Percentiles rank a stretch among this genome's conserved stretches.
phyloP scores from a whole-genome alignment of 2,888 invertebrate species.

The Prosapia bicincta region DNA sequence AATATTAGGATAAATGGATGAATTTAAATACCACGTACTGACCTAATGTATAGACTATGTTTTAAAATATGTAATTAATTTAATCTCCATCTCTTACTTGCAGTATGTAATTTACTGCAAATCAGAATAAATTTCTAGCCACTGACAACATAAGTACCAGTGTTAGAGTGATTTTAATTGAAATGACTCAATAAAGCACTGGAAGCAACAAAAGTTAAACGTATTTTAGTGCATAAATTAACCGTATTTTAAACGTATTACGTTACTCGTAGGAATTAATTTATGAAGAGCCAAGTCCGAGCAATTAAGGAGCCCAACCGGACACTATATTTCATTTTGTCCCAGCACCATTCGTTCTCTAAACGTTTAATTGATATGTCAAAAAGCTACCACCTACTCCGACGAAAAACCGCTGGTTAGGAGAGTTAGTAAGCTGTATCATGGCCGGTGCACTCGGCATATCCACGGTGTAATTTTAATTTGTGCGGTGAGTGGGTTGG shows the following conservation, averaged over 20 bases:
- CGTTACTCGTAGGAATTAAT: background rate
- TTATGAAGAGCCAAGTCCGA: background rate
- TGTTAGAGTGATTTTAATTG: background rate
- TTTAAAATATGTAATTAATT: background rate
- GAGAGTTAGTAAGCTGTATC: background rate
- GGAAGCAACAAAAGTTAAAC: background rate
- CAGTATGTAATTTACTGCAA: background rate
- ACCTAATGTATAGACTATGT: no score
- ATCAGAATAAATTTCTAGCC: background rate
- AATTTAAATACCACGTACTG: no score
- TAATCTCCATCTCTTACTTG: background rate
- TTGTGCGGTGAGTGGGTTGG: background rate
- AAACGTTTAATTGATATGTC: background rate
- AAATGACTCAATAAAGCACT: background rate
- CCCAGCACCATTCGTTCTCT: background rate
- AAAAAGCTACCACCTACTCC: background rate
- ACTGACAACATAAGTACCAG: background rate
- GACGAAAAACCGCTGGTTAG: background rate
- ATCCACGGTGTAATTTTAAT: background rate
- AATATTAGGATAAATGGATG: no score
- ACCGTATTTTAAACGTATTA: no score
- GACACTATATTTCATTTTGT: background rate
- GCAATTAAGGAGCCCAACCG: background rate
- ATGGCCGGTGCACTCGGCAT: background rate
- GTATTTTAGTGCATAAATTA: background rate